Evolutionary conservation across 1,140 invertebrate species (phyloP), one percentile per base, ranked within the genome.

Genomic region (Choristoneura fumiferana): DNA sequence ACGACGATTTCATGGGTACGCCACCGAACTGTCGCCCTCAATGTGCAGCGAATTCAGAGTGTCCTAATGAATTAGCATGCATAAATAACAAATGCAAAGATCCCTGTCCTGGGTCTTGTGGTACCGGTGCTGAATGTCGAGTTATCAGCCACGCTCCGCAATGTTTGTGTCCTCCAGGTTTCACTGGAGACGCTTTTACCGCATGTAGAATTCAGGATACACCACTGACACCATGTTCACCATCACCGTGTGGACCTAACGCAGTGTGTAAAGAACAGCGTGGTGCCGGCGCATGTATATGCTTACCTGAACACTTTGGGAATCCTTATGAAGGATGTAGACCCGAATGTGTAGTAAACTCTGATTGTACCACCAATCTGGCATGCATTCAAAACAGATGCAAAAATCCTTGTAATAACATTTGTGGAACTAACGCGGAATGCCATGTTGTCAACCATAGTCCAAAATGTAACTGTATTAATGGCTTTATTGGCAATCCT

Each of bases 81-180:
- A 92, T 94, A 6, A 91, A 92, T 71, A 89, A 93, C 71, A 94
- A 93, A 81, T 95, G 94, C 72, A 90, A 88, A 76, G 93, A 95
- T 81, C 94, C 94, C 8, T 95, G 94, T 70, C 91, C 92, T 29
- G 94, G 94, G 8, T 92, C 93, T 8, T 96, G 95, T 81, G 95
- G 94, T 14, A 76, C 84, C 9, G 91, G 90, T 62, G 93, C 94
- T 14, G 91, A 93, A 63, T 95, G 94, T 69, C 89, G 90, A 60
- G 94, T 94, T 8, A 84, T 94, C 8, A 95, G 93, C 76, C 93
- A 93, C 58, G 83, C 89, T 38, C 92, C 94, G 17, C 92, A 93
- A 72, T 94, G 94, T 83, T 89, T 91, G 39, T 95, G 94, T 68
- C 87, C 91, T 18, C 70, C 74, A 0, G 80, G 89, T 14, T 92